Percentiles rank a stretch among this genome's conserved stretches.
These are phyloP conservation scores for Hippocampus zosterae DNA, from an alignment of 2,113 vertebrate species.

Conservation along the genomic window DNA sequence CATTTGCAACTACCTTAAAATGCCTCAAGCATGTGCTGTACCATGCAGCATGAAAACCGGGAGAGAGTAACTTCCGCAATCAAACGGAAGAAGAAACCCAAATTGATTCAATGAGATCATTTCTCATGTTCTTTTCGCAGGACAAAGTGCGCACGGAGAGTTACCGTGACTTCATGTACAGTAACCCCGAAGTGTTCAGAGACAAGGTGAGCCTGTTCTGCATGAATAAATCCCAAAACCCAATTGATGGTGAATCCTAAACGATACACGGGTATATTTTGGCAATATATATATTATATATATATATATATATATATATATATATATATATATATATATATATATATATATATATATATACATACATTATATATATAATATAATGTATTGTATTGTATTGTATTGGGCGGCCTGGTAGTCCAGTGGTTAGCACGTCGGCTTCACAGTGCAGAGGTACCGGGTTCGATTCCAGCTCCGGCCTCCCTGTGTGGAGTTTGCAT, in stretches of 20 bases:
- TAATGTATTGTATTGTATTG: too few species aligned
- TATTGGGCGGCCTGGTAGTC: too few species aligned
- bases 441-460: too few species aligned
- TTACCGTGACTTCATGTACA: constrained; percentile 91
- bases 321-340: too few species aligned
- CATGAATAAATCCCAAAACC: not conserved
- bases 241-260: too few species aligned
- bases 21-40: not conserved
- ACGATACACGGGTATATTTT: not conserved
- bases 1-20: not conserved
- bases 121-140: constrained; percentile 59
- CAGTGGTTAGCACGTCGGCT: too few species aligned
- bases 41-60: not conserved
- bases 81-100: not conserved
- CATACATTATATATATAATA: too few species aligned
- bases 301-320: too few species aligned
- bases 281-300: too few species aligned
- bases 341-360: too few species aligned
- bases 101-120: not conserved
- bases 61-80: not conserved
- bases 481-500: too few species aligned
- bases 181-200: constrained; percentile 86
- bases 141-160: constrained; percentile 91
- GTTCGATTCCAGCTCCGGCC: too few species aligned
- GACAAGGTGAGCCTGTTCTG: constrained; percentile 81